Conservation (phyloP, 2,113 vertebrate species). For the Anarrhichthys ocellatus region DNA sequence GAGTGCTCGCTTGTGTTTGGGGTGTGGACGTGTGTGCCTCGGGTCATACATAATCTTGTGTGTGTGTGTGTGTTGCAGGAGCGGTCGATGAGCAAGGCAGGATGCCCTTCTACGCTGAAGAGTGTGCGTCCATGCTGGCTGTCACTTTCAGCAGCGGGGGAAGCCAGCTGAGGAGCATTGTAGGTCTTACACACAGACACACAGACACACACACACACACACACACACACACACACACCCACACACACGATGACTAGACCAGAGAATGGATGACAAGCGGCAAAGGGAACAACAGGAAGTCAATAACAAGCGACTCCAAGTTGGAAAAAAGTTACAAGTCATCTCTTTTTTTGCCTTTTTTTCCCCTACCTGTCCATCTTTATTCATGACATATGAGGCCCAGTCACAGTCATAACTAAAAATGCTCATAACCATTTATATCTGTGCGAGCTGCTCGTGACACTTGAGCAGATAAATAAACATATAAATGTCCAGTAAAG, state of each 20-base stretch:
- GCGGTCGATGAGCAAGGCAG: constrained; percentile 93
- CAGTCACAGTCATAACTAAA: background rate
- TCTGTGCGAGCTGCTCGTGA: background rate
- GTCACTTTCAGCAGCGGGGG: constrained; percentile 97
- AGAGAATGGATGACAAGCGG: background rate
- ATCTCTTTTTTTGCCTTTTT: no score
- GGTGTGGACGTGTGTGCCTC: background rate
- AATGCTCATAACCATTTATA: background rate
- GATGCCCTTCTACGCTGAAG: constrained; percentile 96
- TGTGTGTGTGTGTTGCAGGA: constrained; percentile 82
- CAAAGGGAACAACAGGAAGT: background rate
- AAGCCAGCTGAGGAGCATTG: constrained; percentile 91
- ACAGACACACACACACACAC: background rate
- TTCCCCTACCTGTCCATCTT: background rate
- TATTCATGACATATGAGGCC: background rate
- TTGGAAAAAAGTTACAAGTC: background rate
- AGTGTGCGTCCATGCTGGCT: constrained; percentile 96
- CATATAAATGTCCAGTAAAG: background rate
- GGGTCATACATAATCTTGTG: background rate
- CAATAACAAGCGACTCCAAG: background rate
- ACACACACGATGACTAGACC: background rate
- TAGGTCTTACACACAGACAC: constrained; percentile 75
- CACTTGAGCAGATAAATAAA: background rate
- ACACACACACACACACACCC: constrained; percentile 11
- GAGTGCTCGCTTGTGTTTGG: background rate